Conservation (phyloP, 1,140 invertebrate genomes). For the Arctopsyche grandis region DNA sequence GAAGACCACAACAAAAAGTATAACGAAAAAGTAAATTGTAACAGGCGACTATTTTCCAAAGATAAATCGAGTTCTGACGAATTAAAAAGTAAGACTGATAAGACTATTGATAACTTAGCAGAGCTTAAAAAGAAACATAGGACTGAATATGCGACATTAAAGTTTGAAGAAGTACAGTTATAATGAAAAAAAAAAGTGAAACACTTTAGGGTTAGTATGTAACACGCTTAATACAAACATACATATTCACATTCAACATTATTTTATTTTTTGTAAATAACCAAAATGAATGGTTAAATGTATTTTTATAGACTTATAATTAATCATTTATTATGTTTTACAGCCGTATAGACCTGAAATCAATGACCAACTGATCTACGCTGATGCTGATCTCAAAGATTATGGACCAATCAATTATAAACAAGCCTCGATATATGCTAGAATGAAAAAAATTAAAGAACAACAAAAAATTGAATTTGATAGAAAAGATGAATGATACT, state of each 20-base stretch:
- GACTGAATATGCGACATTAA: conserved; percentile 75
- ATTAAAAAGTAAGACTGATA: conserved; percentile 59
- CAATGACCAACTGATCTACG: conserved; percentile 86
- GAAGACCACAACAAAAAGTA: conserved; percentile 67
- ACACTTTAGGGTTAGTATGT: background rate
- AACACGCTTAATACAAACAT: no score
- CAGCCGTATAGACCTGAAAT: conserved; percentile 79
- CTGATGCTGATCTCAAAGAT: conserved; percentile 86
- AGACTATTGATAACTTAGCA: conserved; percentile 58
- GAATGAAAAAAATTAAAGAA: conserved; percentile 73
- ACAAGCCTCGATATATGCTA: conserved; percentile 80
- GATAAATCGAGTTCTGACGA: conserved; percentile 55
- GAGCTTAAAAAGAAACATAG: conserved; percentile 57
- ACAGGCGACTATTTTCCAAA: conserved; percentile 65
- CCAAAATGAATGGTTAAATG: background rate
- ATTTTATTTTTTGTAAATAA: conserved; percentile 14
- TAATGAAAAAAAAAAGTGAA: conserved; percentile 62
- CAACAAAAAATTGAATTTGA: conserved; percentile 62
- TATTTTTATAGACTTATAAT: no score
- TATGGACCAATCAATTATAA: conserved; percentile 93
- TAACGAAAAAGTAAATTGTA: conserved; percentile 67
- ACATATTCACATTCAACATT: no score
- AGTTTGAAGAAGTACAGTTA: conserved; percentile 84
- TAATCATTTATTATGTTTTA: conserved; percentile 53
- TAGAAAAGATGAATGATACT: conserved; percentile 46